Evolutionary conservation across 2,888 invertebrate genomes (phyloP), one percentile per base, ranked within the genome.

Genomic region (Teleiodes luculella): DNA sequence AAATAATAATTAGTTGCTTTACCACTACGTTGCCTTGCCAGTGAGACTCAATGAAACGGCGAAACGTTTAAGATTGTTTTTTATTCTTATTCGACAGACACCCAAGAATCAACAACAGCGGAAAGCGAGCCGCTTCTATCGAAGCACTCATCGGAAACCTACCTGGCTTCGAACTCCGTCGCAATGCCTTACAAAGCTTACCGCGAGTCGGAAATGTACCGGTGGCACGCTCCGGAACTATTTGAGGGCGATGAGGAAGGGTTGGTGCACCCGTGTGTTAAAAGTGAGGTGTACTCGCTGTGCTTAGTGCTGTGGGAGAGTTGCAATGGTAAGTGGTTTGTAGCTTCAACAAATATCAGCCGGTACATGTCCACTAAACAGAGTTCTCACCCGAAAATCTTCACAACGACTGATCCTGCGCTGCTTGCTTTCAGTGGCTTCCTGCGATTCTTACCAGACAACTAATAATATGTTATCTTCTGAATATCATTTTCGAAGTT

Each of bases 141-240:
- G 0, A 65, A 74, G 0, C 72, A 75, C 45, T 72, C 83, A 0
- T 87, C 88, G 0, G 86, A 85, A 35, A 72, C 73, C 0, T 84
- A 84, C 55, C 54, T 84, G 3, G 60, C 66, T 0, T 47, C 64
- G 2, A 70, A 81, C 50, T 75, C 79, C 0, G 75, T 82, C 0
- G 53, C 67, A 0, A 85, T 80, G 54, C 62, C 72, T 2, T 83
- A 83, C 57, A 66, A 69, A 8, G 35, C 45, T 0, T 85, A 83
- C 52, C 60, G 66, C 7, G 61, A 65, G 11, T 74, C 78, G 0
- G 76, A 78, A 16, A 53, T 67, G 13, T 88, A 76, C 61, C 73
- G 80, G 14, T 90, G 90, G 90, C 86, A 84, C 10, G 87, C 90
- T 1, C 90, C 90, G 0, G 90, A 90, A 59, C 54, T 90, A 59